Evolutionary conservation across 1,140 invertebrate species (phyloP).

Genomic region (Notospermus geniculatus): DNA sequence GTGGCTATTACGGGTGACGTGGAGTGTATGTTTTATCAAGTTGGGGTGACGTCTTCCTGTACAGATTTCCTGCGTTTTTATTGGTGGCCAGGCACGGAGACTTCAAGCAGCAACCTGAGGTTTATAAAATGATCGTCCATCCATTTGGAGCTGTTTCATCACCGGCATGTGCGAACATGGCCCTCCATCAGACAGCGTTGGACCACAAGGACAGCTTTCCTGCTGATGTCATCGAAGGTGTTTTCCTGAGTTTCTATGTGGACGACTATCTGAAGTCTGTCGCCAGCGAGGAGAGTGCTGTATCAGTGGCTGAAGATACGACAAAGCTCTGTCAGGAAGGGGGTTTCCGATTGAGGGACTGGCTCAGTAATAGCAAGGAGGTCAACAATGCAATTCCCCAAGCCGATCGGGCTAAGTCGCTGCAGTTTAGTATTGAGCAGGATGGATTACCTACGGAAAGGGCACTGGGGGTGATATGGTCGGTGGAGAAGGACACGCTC

Average conservation of each 20-base stretch:
- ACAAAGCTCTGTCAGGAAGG: constrained; percentile 6
- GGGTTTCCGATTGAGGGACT: constrained; percentile 17
- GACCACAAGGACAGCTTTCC: constrained; percentile 6
- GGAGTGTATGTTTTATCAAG: constrained; percentile 14
- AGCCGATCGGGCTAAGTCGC: not conserved
- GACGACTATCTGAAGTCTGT: constrained; percentile 24
- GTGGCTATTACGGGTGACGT: constrained; percentile 23
- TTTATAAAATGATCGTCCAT: constrained; percentile 22
- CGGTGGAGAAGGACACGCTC: constrained; percentile 11
- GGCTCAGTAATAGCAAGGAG: constrained; percentile 11
- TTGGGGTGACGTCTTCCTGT: constrained; percentile 14
- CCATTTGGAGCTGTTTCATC: constrained; percentile 19
- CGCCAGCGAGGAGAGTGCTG: not conserved
- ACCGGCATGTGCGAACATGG: constrained; percentile 16
- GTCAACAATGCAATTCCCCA: constrained; percentile 14
- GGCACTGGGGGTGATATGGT: constrained; percentile 13
- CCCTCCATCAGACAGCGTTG: constrained; percentile 13
- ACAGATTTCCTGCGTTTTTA: constrained; percentile 14
- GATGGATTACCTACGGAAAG: constrained; percentile 6
- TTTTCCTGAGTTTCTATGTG: constrained; percentile 21
- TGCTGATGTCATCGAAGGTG: constrained; percentile 1
- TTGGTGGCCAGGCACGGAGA: constrained; percentile 18
- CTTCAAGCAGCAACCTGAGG: not conserved
- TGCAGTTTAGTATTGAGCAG: not conserved
- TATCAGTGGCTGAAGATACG: not conserved